A percentile compares a stretch with the other conserved stretches of the same genome.
These are phyloP conservation scores for Urocyon cinereoargenteus DNA, from an alignment of 2,797 vertebrate genomes.

Conservation along the genomic window DNA sequence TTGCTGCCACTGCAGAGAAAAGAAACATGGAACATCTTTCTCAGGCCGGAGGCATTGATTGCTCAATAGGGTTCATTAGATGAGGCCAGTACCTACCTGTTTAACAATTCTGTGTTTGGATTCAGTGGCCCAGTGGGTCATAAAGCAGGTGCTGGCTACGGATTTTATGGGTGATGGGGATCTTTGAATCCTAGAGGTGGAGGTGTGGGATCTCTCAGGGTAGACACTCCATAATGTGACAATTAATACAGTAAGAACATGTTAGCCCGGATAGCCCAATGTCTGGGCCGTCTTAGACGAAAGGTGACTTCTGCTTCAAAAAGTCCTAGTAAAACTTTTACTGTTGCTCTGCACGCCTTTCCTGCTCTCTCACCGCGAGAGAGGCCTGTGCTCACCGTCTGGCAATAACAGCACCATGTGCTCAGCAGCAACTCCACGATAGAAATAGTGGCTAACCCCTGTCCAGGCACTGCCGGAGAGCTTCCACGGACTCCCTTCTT, in stretches of 20 bases:
- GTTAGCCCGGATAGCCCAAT: not conserved
- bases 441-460: not conserved
- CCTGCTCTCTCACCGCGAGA: not conserved
- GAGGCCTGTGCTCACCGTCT: not conserved
- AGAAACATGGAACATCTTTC: accelerated
- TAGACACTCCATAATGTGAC: not conserved
- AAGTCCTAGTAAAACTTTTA: not conserved
- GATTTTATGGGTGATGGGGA: conserved; percentile 11
- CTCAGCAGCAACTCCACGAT: not conserved
- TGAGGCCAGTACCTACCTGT: conserved; percentile 13
- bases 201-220: not conserved
- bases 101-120: conserved; percentile 28
- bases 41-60: not conserved
- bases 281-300: not conserved
- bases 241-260: not conserved
- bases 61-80: not conserved
- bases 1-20: not conserved
- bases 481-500: not conserved
- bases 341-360: not conserved
- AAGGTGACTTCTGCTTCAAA: conserved; percentile 11
- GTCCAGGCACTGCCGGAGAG: not conserved
- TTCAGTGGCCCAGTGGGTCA: not conserved
- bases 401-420: not conserved
- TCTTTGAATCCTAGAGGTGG: conserved; percentile 57
- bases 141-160: not conserved